phyloP scores from a whole-genome alignment of 2,113 vertebrate species.

The Heloderma charlesbogerti region DNA sequence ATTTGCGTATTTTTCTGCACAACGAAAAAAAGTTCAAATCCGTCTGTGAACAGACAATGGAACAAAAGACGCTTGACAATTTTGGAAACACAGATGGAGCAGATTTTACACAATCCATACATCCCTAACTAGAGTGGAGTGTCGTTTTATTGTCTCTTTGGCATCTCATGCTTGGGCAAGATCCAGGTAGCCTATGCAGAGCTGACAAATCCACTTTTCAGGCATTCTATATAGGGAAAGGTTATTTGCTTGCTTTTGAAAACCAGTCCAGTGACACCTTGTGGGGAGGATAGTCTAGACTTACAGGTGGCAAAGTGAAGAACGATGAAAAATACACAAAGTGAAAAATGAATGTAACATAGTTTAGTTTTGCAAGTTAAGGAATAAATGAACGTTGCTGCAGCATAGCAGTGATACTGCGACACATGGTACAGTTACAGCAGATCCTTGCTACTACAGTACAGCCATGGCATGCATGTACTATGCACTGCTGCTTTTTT shows the following conservation, averaged over 20 bases:
- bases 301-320: not conserved
- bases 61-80: too few relatives aligned
- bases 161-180: not conserved
- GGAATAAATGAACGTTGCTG: not conserved
- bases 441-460: not conserved
- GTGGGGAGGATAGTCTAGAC: too few relatives aligned
- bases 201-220: not conserved
- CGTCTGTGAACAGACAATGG: too few relatives aligned
- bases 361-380: not conserved
- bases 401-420: not conserved
- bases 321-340: not conserved
- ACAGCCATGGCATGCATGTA: not conserved
- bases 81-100: too few relatives aligned
- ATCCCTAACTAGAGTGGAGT: too few relatives aligned
- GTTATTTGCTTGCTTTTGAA: not conserved
- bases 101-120: too few relatives aligned
- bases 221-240: not conserved
- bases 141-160: too few relatives aligned
- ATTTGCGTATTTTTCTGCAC: too few relatives aligned
- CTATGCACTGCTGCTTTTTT: not conserved
- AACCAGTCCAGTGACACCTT: not conserved
- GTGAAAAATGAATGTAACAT: not conserved
- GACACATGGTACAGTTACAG: not conserved
- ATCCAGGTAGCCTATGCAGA: not conserved
- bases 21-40: too few relatives aligned